phyloP scores from a whole-genome alignment of 2,113 vertebrate genomes.

The Coreoperca whiteheadi region DNA sequence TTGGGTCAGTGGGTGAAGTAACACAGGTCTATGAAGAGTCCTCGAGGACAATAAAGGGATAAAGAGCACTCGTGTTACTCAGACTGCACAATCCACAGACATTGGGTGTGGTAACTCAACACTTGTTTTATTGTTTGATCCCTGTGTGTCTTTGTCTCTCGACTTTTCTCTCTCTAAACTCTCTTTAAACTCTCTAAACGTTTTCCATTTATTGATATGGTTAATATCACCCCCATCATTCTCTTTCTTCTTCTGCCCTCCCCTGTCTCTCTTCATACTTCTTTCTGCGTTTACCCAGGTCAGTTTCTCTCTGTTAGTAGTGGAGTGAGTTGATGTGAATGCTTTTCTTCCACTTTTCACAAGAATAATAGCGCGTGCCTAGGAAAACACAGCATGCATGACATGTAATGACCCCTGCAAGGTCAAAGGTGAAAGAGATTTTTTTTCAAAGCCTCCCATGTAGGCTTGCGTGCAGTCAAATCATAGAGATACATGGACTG shows the following conservation, averaged over 20 bases:
- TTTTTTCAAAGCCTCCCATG: slow-evolving; percentile 12
- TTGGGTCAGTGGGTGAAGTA: not conserved
- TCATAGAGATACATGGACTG: slow-evolving; percentile 23
- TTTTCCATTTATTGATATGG: not conserved
- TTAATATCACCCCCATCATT: not conserved
- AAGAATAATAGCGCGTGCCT: slow-evolving; percentile 46
- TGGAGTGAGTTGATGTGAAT: slow-evolving; percentile 36
- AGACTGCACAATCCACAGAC: not conserved
- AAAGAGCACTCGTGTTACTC: slow-evolving; percentile 37
- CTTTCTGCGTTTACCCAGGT: slow-evolving; percentile 31
- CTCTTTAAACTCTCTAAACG: too few species aligned
- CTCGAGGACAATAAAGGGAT: not conserved
- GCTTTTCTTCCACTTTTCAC: slow-evolving; percentile 35
- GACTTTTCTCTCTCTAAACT: slow-evolving; percentile 1
- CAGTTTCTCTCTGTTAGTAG: slow-evolving; percentile 77
- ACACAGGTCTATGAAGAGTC: not conserved
- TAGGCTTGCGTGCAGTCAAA: slow-evolving; percentile 15
- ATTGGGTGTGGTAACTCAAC: slow-evolving; percentile 28
- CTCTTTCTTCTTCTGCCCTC: not conserved
- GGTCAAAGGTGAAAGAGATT: slow-evolving; percentile 60
- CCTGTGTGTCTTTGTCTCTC: not conserved
- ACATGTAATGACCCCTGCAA: slow-evolving; percentile 4
- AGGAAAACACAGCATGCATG: slow-evolving; percentile 38
- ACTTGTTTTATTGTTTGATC: slow-evolving; percentile 10
- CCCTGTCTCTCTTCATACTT: not conserved